phyloP scores from a whole-genome alignment of 2,888 invertebrate species.

The Enchytraeus crypticus region DNA sequence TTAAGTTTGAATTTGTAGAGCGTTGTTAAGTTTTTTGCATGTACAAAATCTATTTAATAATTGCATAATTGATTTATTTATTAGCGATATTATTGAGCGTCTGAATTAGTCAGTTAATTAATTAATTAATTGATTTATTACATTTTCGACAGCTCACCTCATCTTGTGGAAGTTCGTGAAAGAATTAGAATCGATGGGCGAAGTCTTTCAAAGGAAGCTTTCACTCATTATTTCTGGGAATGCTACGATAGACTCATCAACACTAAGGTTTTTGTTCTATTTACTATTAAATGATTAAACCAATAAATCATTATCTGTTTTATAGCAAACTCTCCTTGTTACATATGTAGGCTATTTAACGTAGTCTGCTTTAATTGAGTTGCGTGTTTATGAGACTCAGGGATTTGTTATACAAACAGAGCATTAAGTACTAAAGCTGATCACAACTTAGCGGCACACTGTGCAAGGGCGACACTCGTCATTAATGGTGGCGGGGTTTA shows the following conservation, averaged over 20 bases:
- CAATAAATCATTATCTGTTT: neutral
- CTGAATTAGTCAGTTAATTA: no score
- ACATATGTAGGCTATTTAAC: no score
- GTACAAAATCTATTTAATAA: no score
- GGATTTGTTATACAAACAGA: neutral
- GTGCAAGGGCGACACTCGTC: no score
- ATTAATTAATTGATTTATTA: no score
- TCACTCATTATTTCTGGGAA: slow-evolving; percentile 72
- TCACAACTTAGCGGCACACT: neutral
- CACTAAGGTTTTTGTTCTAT: slow-evolving; percentile 31
- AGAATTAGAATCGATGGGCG: slow-evolving; percentile 77
- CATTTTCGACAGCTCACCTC: slow-evolving; percentile 70
- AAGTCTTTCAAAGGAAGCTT: slow-evolving; percentile 65
- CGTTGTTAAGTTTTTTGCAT: no score
- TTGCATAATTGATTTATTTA: no score
- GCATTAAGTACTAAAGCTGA: neutral
- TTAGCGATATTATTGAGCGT: no score
- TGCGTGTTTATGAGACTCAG: no score
- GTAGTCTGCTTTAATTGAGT: no score
- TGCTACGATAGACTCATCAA: slow-evolving; percentile 57
- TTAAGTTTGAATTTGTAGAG: no score
- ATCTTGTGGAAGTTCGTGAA: slow-evolving; percentile 81
- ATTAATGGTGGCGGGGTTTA: no score
- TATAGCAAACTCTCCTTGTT: neutral
- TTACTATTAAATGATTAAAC: neutral